Base-by-base conservation (phyloP, 2,888 invertebrate species). In the Dendrolimus pini region DNA sequence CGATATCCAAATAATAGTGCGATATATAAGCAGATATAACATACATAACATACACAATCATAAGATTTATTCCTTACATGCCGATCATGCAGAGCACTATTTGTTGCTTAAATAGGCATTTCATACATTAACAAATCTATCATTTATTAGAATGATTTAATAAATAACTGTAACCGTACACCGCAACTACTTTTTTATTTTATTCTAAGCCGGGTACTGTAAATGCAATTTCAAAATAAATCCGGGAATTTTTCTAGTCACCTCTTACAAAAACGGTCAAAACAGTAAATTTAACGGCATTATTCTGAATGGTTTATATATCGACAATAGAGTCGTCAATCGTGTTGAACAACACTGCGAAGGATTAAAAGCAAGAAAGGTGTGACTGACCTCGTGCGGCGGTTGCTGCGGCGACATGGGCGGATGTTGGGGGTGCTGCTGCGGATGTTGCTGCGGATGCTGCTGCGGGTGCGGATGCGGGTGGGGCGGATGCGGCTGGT, bases 301-400 rank as follows among this genome's bases (percentile, higher is more conserved):
- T 30, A 30, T 30, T 30, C 30, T 30, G 6, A 30, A 30, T 30
- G 30, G 30, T 30, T 30, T 18, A 2, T 18, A 18, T 18, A 18
- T 18, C 18, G 2, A 30, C 0, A 3, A 30, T 30, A 3, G 30
- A 30, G 30, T 6, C 2, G 3, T 30, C 6, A 30, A 30, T 30
- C 30, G 30, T 30, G 3, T 6, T 30, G 30, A 6, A 30, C 30
- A 30, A 30, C 30, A 30, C 30, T 30, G 30, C 30, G 6, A 30
- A 6, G 30, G 6, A 30, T 30, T 30, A 30, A 6, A 6, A 30
- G 30, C 30, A 30, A 30, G 2, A 30, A 30, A 7, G 7, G 55
- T 58, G 41, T 9, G 41, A 65, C 61, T 57, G 67, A 83, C 83
- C 78, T 84, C 83, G 62, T 78, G 78, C 59, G 77, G 80, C 62